These are phyloP conservation scores for Amblyraja radiata DNA, from an alignment of 2,797 vertebrate genomes.

Conservation along the genomic window DNA sequence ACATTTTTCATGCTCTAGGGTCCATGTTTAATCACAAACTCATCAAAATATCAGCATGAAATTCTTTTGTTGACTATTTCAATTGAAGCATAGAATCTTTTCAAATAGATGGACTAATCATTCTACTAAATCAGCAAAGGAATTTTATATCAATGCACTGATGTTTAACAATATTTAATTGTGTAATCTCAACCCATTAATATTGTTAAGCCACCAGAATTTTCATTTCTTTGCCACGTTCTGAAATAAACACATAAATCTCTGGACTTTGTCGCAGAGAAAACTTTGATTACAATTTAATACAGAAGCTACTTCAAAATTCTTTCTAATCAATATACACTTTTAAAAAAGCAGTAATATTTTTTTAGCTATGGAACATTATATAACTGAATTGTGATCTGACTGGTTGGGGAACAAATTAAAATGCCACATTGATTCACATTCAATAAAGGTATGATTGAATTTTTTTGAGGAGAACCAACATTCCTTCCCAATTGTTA, in stretches of 20 bases:
- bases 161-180: background rate
- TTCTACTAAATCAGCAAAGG: constrained; percentile 23
- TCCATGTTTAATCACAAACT: constrained; percentile 15
- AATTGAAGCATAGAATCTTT: background rate
- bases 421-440: background rate
- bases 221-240: background rate
- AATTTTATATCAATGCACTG: background rate
- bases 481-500: too few relatives aligned
- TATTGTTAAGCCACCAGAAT: background rate
- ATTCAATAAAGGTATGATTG: background rate
- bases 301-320: background rate
- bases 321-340: background rate
- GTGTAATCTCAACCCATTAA: background rate
- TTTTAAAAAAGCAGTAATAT: background rate
- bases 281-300: background rate
- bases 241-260: background rate
- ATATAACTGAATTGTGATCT: too few relatives aligned
- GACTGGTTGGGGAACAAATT: background rate
- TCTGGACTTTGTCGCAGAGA: background rate
- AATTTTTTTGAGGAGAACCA: background rate
- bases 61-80: background rate
- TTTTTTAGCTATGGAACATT: background rate
- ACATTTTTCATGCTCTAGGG: background rate
- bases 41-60: constrained; percentile 4
- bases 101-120: background rate